Base-by-base conservation (phyloP, 2,113 vertebrate genomes). In the Caloenas nicobarica region DNA sequence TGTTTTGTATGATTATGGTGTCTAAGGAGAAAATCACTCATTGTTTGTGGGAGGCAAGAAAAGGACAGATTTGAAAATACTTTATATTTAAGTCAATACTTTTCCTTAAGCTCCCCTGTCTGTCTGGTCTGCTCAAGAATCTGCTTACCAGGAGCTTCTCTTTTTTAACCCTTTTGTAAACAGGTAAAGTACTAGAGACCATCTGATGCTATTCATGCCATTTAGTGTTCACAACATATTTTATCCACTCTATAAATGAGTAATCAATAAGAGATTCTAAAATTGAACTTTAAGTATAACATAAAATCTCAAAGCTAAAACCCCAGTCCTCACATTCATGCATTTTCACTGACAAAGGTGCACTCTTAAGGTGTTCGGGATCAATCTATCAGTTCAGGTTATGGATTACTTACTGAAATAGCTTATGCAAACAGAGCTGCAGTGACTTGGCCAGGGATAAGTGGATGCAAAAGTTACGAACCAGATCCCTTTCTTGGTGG, bases 161-260 rank as follows among this genome's bases (percentile, higher is more conserved):
- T 26, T 31, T 60, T 70, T 57, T 68, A 50, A 77, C 25, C 42
- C 34, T 48, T 64, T 16, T 25, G n/a, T 53, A 38, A 46, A 46
- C 36, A 80, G 46, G 57, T 28, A 6, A 81, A 56, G 14, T 25
- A 5, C 34, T 11, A 5, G 86, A 53, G 44, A 31, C 7, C 23
- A 13, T 6, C 13, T 61, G 40, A 48, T 58, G 44, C 54, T 31
- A 28, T 13, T 62, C 13, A 5, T 25, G 33, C 23, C 13, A 25
- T n/a, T 79, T 36, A 36, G 26, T 25, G 19, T 65, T 72, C 17
- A 19, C 26, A 31, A 29, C 0, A 0, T 23, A 3, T 56, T 60
- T 81, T 60, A 80, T 65, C 33, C 42, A n/a, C 11, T 42, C 34
- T 23, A 25, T 36, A 34, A 76, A 46, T 60, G 25, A 80, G 15